These are phyloP conservation scores for Holacanthella duospinosa DNA, from an alignment of 2,888 invertebrate genomes.

Conservation along the genomic window DNA sequence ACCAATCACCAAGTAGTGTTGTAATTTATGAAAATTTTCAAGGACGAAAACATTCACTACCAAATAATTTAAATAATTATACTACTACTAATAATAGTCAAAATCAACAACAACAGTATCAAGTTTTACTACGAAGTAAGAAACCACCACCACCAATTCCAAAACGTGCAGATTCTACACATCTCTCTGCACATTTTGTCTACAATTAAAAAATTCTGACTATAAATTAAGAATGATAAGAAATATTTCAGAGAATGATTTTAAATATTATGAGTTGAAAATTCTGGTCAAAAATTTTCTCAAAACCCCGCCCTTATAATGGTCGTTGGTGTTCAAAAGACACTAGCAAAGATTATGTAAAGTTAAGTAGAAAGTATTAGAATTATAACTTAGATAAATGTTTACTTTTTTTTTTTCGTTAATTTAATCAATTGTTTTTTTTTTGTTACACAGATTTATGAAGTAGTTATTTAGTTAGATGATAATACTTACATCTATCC, in stretches of 20 bases:
- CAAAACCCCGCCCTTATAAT: too few relatives aligned
- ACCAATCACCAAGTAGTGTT: constrained; percentile 17
- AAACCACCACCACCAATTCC: constrained; percentile 36
- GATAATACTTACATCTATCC: too few relatives aligned
- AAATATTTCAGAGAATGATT: background rate
- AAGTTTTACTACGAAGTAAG: constrained; percentile 32
- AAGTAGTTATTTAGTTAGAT: too few relatives aligned
- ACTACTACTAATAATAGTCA: too few relatives aligned
- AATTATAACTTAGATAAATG: too few relatives aligned
- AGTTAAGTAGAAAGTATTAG: too few relatives aligned
- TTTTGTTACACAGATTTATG: too few relatives aligned
- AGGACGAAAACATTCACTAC: constrained; percentile 14
- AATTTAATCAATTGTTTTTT: too few relatives aligned
- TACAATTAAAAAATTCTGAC: constrained; percentile 24
- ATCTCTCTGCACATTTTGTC: constrained; percentile 35
- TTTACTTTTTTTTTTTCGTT: too few relatives aligned
- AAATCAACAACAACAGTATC: constrained; percentile 16
- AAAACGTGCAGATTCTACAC: constrained; percentile 34
- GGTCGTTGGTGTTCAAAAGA: too few relatives aligned
- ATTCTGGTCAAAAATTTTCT: background rate
- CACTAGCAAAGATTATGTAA: too few relatives aligned
- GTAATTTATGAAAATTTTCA: constrained; percentile 37
- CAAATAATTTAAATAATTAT: background rate
- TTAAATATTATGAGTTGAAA: background rate
- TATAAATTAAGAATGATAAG: background rate